Conservation (phyloP, 2,888 invertebrate genomes). For the Bugula neritina region DNA sequence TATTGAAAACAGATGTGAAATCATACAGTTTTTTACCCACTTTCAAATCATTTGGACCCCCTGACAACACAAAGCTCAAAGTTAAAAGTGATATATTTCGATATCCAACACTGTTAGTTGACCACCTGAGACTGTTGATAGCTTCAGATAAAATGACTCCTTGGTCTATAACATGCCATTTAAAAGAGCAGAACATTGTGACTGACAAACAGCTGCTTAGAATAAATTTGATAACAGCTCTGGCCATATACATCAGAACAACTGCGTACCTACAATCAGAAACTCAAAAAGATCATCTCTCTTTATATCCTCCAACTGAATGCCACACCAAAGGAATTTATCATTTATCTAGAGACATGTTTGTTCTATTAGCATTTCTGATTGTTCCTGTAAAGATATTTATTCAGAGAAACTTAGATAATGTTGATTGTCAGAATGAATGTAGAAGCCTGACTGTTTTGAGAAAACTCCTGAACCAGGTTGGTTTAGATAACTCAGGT, state of each 20-base stretch:
- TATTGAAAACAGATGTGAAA: neutral
- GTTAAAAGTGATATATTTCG: neutral
- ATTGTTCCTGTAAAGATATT: neutral
- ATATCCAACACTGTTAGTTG: neutral
- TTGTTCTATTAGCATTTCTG: neutral
- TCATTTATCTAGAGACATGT: neutral
- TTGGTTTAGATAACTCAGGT: neutral
- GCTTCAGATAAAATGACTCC: neutral
- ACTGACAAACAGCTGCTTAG: neutral
- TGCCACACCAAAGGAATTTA: neutral
- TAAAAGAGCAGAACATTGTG: neutral
- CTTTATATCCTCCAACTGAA: neutral
- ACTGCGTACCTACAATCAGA: neutral
- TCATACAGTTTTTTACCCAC: neutral
- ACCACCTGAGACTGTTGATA: neutral
- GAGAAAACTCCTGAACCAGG: neutral
- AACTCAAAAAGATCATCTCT: neutral
- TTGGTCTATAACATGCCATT: neutral
- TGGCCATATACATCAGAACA: neutral
- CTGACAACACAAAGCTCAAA: neutral
- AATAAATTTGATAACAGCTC: neutral
- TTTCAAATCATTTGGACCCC: neutral
- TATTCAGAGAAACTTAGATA: neutral
- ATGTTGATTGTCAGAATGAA: neutral
- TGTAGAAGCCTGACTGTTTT: neutral